phyloP scores from a whole-genome alignment of 53 echinoderm and acorn worm genomes.

The Patiria pectinifera region DNA sequence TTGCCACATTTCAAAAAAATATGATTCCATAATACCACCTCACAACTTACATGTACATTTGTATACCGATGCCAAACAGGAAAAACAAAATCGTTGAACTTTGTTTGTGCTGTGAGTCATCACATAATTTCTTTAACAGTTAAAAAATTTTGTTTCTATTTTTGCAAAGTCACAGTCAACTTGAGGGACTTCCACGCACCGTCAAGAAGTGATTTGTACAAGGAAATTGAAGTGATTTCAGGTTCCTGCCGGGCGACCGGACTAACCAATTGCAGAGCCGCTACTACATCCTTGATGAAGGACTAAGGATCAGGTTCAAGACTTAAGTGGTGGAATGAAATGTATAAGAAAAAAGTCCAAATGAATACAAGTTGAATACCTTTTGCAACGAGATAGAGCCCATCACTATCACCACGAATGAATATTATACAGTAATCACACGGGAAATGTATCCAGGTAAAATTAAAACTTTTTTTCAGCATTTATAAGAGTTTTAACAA shows the following conservation, averaged over 20 bases:
- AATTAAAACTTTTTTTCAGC: no score
- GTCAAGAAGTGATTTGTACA: not conserved
- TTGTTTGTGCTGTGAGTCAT: not conserved
- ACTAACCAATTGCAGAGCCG: not conserved
- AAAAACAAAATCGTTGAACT: no score
- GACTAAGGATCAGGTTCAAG: not conserved
- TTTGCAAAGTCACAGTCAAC: slow-evolving; percentile 1
- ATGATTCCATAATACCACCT: no score
- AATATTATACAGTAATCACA: no score
- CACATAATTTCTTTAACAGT: not conserved
- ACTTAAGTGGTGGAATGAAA: not conserved
- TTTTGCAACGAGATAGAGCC: no score
- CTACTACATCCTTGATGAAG: not conserved
- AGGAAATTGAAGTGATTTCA: slow-evolving; percentile 31
- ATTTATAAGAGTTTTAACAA: no score
- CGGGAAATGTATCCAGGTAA: no score
- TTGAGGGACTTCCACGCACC: not conserved
- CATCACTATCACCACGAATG: not conserved
- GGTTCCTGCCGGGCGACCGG: not conserved
- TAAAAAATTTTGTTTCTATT: not conserved
- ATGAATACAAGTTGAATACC: no score
- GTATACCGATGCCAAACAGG: no score
- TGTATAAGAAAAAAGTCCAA: not conserved
- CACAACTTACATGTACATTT: no score
- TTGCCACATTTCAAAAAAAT: no score